Base-by-base conservation (phyloP, 2,797 vertebrate species). In the Carcharodon carcharias region DNA sequence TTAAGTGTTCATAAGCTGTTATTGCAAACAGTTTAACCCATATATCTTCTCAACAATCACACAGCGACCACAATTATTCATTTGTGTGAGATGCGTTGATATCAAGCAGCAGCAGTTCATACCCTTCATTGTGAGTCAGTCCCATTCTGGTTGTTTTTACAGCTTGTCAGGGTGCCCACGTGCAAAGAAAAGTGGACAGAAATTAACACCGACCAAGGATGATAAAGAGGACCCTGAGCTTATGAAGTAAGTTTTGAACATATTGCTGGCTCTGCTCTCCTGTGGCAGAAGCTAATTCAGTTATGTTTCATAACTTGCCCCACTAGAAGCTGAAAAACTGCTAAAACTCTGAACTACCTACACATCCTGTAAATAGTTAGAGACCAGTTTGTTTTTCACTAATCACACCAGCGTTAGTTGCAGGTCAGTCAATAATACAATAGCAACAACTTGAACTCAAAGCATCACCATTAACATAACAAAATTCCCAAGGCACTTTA, bases 81-180 rank as follows among this genome's bases (percentile, higher is more conserved):
- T 95, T 56, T 95, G 94, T 54, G 50, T 77, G 69, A 77, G 67
- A 73, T 95, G 94, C 28, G 69, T 73, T 56, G 23, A 56, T 95
- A 56, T 95, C n/a, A 71, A 77, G 71, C 91, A 71, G 50, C 94
- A 77, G 50, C 31, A 95, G 67, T 56, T 58, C 94, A 35, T 95
- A 40, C 61, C 91, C 94, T 73, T 56, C 94, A 73, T 77, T 35
- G 14, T n/a, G 67, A 95, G 94, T 95, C 94, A 95, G 69, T 95
- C 67, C 69, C 69, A 95, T 77, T 95, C 67, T 95, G 94, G 69
- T 98, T 98, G 97, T 98, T 97, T 98, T 98, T 98, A 98, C 98
- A 99, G 99, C 98, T 98, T 99, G 98, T 99, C 99, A 98, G 99
- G 99, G 98, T 99, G 99, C 98, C 99, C 99, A 97, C 99, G 99